Evolutionary conservation across 1,140 invertebrate genomes (phyloP), one percentile per base, ranked within the genome.

Genomic region (Ridgeia piscesae): DNA sequence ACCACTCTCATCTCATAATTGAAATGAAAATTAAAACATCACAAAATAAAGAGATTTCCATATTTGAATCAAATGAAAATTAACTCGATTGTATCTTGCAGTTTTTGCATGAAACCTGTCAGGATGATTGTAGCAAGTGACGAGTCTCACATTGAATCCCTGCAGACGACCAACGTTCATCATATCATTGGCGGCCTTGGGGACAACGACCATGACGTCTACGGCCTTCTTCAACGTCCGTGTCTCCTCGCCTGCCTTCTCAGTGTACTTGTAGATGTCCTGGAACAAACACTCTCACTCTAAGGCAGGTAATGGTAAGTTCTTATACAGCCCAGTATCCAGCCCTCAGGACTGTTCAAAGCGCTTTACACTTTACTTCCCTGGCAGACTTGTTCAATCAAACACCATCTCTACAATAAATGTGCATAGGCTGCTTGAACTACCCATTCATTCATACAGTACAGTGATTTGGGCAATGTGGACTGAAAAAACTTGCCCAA

Each of bases 121-220:
- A 91, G 34, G 8, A 17, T 9, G n/a, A n/a, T n/a, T n/a, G 50
- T 34, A 33, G 35, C 42, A n/a, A 92, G 88, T 92, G 42, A 77
- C 11, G 21, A 48, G 33, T 93, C 97, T 97, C 96, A 99, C 98
- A 96, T 99, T 98, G 96, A 99, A 99, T 93, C 99, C 99, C 96
- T 99, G 98, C 35, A 99, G 96, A 92, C 99, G 96, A 27, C 99
- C 98, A 91, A 99, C 98, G 95, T 99, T 98, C 98, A 99, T 99
- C 99, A 99, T 99, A 95, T 99, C 99, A 96, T 99, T 99, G 93
- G 99, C 99, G 92, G 98, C 97, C 96, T 99, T 99, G 11, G 99
- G 99, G 93, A 99, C 98, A 93, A 98, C 97, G 94, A 97, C 97
- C 97, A 98, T 99, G 89, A 96, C 96, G 35, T 95, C 94, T 89